Evolutionary conservation across 2,797 vertebrate genomes (phyloP).

Genomic region (Diceros bicornis): DNA sequence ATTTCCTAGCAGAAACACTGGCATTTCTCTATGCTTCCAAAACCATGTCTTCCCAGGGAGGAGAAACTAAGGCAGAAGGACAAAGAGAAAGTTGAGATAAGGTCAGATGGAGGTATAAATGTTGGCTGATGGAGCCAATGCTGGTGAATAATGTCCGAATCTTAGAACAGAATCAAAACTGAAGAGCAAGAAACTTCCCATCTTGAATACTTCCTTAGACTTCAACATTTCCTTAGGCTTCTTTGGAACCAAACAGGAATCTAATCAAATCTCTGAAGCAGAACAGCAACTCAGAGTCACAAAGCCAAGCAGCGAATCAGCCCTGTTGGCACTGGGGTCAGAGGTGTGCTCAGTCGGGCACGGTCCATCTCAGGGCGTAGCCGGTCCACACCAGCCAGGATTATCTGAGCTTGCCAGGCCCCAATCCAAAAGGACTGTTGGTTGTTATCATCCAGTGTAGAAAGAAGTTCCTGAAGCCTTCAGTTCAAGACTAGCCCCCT

Average conservation of each 20-base stretch:
- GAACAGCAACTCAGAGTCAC: background rate
- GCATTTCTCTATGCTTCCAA: background rate
- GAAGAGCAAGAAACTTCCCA: background rate
- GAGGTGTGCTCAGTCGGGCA: too few species aligned
- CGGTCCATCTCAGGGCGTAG: background rate
- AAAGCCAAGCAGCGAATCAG: rapidly evolving
- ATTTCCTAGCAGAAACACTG: background rate
- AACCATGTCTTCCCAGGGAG: background rate
- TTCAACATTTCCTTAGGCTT: background rate
- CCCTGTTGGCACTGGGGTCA: rapidly evolving
- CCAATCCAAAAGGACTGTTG: background rate
- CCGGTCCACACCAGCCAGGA: background rate
- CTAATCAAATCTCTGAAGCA: background rate
- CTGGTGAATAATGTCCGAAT: too few species aligned
- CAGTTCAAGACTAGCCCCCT: background rate
- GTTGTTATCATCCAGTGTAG: background rate
- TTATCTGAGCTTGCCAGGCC: background rate
- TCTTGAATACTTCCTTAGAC: background rate
- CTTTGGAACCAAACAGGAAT: background rate
- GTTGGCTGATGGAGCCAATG: too few species aligned
- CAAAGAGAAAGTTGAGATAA: background rate
- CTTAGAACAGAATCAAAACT: background rate
- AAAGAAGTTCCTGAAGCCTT: background rate
- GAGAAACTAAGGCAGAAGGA: background rate
- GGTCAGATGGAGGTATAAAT: background rate